Evolutionary conservation across 1,140 invertebrate species (phyloP), one percentile per base, ranked within the genome.

Genomic region (Gonioctena quinquepunctata): DNA sequence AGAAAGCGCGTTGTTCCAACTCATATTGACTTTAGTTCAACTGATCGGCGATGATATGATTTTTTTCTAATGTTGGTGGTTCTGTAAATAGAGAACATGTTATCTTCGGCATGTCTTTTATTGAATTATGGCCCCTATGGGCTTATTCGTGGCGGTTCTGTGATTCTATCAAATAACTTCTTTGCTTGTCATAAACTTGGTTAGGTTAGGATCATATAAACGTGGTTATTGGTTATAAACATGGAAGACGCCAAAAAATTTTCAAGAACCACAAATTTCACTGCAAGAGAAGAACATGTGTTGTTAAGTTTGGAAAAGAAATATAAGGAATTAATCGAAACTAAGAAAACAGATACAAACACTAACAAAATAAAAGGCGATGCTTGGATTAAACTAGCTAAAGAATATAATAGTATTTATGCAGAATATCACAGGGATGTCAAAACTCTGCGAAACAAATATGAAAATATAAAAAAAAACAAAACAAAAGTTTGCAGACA

Each of bases 381-480:
- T 19, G 28, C 26, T 23, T 66, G 63, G 63, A 50, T 8, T 18
- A 16, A 13, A 54, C 5, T 66, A 22, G n/a, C 22, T 13, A 13
- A 66, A 7, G 42, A 66, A 54, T 66, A 22, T 42, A 66, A 66
- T 28, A 28, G 13, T 16, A 23, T 25, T 11, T 50, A 19, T 56
- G 63, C 48, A 6, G 49, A 66, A 26, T 16, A 22, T 50, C 26
- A 21, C 13, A 21, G 63, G 8, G 48, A 54, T 25, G 42, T 19
- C 4, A 56, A 66, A 19, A 19, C 54, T n/a, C 54, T 66, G 48
- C 56, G 22, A 54, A 66, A 25, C 48, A 66, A 66, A 66, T 42
- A 66, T 66, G 63, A 66, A 33, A 66, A 66, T 54, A 66, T 66
- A 26, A 66, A 66, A 22, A 66, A 66, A 26, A 23, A 66, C 48